Evolutionary conservation across 2,888 invertebrate genomes (phyloP).

Genomic region (Agrilus mali): DNA sequence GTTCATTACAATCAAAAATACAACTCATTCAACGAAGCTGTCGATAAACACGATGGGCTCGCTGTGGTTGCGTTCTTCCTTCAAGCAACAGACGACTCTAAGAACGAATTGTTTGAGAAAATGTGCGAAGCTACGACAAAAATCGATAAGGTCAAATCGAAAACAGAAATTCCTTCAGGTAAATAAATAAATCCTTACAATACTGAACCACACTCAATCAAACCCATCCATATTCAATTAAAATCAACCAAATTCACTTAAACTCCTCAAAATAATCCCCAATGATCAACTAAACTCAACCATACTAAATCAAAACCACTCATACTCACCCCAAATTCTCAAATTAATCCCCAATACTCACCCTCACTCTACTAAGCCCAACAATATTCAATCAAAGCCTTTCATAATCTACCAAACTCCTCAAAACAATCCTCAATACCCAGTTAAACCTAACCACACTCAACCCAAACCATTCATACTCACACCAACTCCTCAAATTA

Average conservation of each 20-base stretch:
- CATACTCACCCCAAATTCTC: too few relatives aligned
- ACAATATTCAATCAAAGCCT: too few relatives aligned
- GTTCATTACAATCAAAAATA: slow-evolving; percentile 68
- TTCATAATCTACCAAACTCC: too few relatives aligned
- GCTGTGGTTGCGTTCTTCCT: slow-evolving; percentile 60
- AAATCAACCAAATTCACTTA: slow-evolving; percentile 1
- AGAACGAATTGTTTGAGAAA: slow-evolving; percentile 31
- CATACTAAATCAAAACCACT: too few relatives aligned
- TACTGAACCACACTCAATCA: not conserved
- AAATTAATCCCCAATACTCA: too few relatives aligned
- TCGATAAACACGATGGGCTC: slow-evolving; percentile 54
- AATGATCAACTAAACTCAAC: too few relatives aligned
- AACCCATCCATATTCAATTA: not conserved
- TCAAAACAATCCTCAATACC: too few relatives aligned
- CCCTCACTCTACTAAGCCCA: too few relatives aligned
- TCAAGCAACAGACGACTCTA: slow-evolving; percentile 30
- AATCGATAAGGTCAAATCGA: slow-evolving; percentile 29
- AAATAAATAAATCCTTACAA: too few relatives aligned
- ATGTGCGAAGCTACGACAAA: slow-evolving; percentile 28
- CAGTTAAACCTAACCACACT: too few relatives aligned
- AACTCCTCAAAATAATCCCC: not conserved
- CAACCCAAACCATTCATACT: too few relatives aligned
- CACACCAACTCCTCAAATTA: too few relatives aligned
- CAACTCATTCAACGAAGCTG: slow-evolving; percentile 47
- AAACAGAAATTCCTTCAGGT: slow-evolving; percentile 27